These are phyloP conservation scores for Nanorana parkeri DNA, from an alignment of 2,113 vertebrate species.

Conservation along the genomic window DNA sequence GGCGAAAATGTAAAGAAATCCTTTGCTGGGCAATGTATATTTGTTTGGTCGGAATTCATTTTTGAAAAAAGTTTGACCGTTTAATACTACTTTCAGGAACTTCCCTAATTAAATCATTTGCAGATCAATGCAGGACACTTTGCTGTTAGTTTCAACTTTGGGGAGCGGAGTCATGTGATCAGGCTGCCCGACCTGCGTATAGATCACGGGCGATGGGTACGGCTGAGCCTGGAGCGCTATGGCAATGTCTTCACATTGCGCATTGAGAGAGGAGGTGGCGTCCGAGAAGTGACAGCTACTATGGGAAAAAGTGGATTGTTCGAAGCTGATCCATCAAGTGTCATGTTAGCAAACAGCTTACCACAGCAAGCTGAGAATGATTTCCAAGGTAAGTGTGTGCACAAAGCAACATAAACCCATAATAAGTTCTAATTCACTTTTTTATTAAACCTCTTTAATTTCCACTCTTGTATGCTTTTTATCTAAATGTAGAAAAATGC, in stretches of 20 bases:
- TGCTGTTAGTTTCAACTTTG: constrained; percentile 75
- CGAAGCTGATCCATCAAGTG: constrained; percentile 71
- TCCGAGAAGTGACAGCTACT: constrained; percentile 73
- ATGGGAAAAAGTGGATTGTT: constrained; percentile 74
- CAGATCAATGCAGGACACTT: constrained; percentile 81
- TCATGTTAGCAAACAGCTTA: constrained; percentile 75
- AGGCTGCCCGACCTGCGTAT: constrained; percentile 72
- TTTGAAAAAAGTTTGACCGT: too few species aligned
- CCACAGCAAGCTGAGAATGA: constrained; percentile 63
- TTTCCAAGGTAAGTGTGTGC: constrained; percentile 78
- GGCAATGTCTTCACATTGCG: constrained; percentile 81
- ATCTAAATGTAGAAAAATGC: too few species aligned
- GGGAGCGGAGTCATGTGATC: constrained; percentile 72
- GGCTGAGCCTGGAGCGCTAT: constrained; percentile 77
- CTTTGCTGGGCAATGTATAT: too few species aligned
- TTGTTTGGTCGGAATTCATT: too few species aligned
- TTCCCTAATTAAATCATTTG: constrained; percentile 14
- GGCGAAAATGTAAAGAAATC: too few species aligned
- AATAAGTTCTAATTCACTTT: too few species aligned
- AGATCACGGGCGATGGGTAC: constrained; percentile 84
- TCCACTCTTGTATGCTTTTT: too few species aligned
- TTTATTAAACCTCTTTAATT: too few species aligned
- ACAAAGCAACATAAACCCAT: too few species aligned
- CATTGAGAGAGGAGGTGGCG: constrained; percentile 81
- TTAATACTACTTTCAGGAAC: too few species aligned